Conservation (phyloP, 1,140 invertebrate genomes). For the Drosophila oshimai region DNA sequence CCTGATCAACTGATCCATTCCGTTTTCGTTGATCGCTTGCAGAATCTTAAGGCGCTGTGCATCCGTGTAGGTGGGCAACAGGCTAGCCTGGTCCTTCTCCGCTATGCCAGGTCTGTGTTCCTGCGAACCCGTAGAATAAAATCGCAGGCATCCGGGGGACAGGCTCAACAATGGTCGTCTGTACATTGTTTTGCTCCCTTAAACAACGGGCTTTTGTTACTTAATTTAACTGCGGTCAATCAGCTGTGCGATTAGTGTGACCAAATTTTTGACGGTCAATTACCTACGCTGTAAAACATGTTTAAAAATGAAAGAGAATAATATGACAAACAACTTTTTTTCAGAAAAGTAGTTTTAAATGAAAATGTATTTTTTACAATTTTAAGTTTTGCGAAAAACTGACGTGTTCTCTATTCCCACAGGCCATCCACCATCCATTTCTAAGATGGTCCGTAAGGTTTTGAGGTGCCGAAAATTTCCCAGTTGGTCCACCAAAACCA, state of each 20-base stretch:
- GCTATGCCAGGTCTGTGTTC: background rate
- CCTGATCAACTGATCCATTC: conserved; percentile 40
- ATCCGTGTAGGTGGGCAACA: conserved; percentile 35
- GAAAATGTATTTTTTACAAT: too few species aligned
- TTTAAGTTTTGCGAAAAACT: too few species aligned
- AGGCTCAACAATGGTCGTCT: background rate
- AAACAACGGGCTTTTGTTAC: background rate
- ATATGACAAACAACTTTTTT: too few species aligned
- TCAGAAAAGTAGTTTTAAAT: too few species aligned
- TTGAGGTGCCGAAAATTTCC: too few species aligned
- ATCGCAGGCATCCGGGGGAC: background rate
- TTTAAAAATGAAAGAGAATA: too few species aligned
- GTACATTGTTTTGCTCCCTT: background rate
- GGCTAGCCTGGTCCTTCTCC: background rate
- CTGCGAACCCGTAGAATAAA: background rate
- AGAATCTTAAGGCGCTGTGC: conserved; percentile 48
- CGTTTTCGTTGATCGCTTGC: conserved; percentile 37
- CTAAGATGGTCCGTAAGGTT: too few species aligned
- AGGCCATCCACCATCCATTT: too few species aligned
- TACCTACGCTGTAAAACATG: too few species aligned
- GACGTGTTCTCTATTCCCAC: too few species aligned
- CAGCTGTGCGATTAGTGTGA: background rate
- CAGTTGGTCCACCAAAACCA: too few species aligned
- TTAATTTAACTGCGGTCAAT: background rate
- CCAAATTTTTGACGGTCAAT: too few species aligned